Conservation (phyloP, 2,888 invertebrate species). For the Venustoraphidia nigricollis region DNA sequence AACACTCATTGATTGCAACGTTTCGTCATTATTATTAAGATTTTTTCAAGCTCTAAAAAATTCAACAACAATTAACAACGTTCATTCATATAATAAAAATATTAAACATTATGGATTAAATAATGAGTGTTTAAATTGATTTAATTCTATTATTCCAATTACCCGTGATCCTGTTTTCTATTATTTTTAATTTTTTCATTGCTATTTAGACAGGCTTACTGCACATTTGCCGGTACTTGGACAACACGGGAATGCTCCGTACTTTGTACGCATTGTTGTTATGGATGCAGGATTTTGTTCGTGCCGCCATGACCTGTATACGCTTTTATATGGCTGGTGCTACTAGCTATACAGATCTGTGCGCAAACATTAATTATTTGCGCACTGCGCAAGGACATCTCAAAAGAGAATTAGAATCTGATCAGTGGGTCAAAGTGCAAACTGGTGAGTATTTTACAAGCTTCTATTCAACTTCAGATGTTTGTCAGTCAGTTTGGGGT, state of each 20-base stretch:
- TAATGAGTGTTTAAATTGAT: too few species aligned
- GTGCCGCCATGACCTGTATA: conserved; percentile 68
- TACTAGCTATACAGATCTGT: conserved; percentile 37
- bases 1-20: too few species aligned
- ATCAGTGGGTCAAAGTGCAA: conserved; percentile 34
- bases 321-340: conserved; percentile 52
- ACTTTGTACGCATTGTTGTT: conserved; percentile 61
- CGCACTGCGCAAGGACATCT: conserved; percentile 48
- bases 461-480: too few species aligned
- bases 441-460: conserved; percentile 19
- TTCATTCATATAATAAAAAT: too few species aligned
- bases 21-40: too few species aligned
- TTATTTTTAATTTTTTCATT: not conserved
- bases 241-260: conserved; percentile 48
- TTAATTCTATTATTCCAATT: too few species aligned
- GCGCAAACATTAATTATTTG: conserved; percentile 33
- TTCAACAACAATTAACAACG: too few species aligned
- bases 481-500: too few species aligned
- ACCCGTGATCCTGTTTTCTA: too few species aligned
- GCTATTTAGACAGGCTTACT: conserved; percentile 18
- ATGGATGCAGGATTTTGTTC: conserved; percentile 53
- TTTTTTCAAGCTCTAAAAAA: too few species aligned
- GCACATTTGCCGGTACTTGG: conserved; percentile 54
- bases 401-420: conserved; percentile 39
- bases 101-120: too few species aligned